phyloP scores from a whole-genome alignment of 2,113 vertebrate species.

The Nansenia antarctica region DNA sequence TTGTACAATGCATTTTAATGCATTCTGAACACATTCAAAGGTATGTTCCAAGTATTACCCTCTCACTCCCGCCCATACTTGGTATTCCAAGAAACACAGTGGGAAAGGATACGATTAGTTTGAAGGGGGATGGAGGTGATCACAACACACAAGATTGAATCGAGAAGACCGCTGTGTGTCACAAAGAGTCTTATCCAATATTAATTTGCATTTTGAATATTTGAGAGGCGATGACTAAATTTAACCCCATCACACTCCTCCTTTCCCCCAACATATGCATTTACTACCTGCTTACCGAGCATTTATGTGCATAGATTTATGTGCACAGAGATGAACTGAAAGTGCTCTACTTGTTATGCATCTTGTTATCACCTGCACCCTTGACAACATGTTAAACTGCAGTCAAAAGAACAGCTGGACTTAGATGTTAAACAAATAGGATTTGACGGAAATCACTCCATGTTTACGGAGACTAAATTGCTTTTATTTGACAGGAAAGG shows the following conservation, averaged over 20 bases:
- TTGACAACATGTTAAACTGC: slow-evolving; percentile 43
- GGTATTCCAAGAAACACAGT: slow-evolving; percentile 56
- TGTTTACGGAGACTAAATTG: slow-evolving; percentile 18
- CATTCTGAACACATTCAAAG: too few species aligned
- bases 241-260: slow-evolving; percentile 34
- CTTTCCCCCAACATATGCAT: slow-evolving; percentile 31
- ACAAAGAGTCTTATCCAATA: background rate
- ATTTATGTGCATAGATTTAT: slow-evolving; percentile 20
- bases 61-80: slow-evolving; percentile 14
- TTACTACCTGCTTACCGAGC: slow-evolving; percentile 35
- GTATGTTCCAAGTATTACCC: background rate
- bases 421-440: slow-evolving; percentile 28
- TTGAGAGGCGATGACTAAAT: slow-evolving; percentile 46
- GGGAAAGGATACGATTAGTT: slow-evolving; percentile 49
- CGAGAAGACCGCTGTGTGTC: slow-evolving; percentile 10
- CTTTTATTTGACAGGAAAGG: slow-evolving; percentile 22
- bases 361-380: slow-evolving; percentile 42
- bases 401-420: slow-evolving; percentile 38
- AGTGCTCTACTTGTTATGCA: slow-evolving; percentile 36
- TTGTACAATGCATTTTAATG: too few species aligned
- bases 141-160: slow-evolving; percentile 30
- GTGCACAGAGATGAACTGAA: slow-evolving; percentile 30
- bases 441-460: background rate
- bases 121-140: slow-evolving; percentile 36
- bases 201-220: slow-evolving; percentile 43